A percentile compares a stretch with the other conserved stretches of the same genome.
phyloP scores from a whole-genome alignment of 2,888 invertebrate species.

The Myopa testacea region DNA sequence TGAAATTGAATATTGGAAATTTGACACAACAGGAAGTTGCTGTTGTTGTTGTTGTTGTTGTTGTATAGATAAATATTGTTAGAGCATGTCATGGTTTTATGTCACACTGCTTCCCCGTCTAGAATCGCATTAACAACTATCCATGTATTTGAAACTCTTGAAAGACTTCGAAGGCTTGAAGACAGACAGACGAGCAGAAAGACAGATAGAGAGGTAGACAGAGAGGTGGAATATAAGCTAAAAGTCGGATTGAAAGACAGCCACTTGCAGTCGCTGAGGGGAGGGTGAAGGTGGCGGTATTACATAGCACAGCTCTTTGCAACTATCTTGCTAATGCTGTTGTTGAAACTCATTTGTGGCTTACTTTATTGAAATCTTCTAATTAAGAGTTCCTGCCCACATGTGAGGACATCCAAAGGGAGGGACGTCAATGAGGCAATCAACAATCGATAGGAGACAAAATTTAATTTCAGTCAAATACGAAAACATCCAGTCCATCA shows the following conservation, averaged over 20 bases:
- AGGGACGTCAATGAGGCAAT: not conserved
- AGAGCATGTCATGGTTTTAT: not conserved
- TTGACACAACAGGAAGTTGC: not conserved
- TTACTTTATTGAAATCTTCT: slow-evolving; percentile 39
- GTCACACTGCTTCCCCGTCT: not conserved
- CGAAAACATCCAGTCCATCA: not conserved
- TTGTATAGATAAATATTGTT: not conserved
- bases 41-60: not conserved
- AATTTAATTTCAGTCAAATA: not conserved
- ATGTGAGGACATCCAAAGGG: not conserved
- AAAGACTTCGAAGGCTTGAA: slow-evolving; percentile 6
- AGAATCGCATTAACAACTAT: not conserved
- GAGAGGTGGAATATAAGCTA: no score
- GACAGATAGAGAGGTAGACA: not conserved
- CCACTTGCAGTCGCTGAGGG: not conserved
- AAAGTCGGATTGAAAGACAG: not conserved
- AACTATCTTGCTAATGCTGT: not conserved
- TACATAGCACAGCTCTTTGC: not conserved
- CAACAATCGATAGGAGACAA: not conserved
- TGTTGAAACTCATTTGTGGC: slow-evolving; percentile 10
- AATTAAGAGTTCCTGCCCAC: slow-evolving; percentile 25
- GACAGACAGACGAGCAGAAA: not conserved
- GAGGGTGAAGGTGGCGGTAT: not conserved
- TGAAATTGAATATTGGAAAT: slow-evolving; percentile 59
- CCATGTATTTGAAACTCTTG: not conserved